Base-by-base conservation (phyloP, 1,140 invertebrate genomes). In the Melitaea cinxia region DNA sequence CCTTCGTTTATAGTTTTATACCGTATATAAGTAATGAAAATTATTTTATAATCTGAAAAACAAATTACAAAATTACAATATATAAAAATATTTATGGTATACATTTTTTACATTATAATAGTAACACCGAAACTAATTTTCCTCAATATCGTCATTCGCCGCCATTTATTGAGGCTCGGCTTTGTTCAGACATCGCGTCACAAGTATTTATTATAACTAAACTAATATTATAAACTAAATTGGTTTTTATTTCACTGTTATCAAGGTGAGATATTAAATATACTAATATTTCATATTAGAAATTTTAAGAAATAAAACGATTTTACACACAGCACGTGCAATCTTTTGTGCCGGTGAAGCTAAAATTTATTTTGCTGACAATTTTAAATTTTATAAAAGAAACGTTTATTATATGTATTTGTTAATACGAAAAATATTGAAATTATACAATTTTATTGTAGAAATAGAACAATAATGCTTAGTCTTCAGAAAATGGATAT, bases 111-210 rank as follows among this genome's bases (percentile, higher is more conserved):
- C 45, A 49, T 17, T 15, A 21, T 14, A 3, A 55, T 56, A 19
- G 37, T 37, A 57, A 45, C 54, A 30, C 33, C 39, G 24, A 37
- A 26, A 45, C 28, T 6, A 57, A 57, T 55, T 63, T 63, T 63
- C n/a, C n/a, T n/a, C n/a, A n/a, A n/a, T n/a, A n/a, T n/a, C 37
- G 24, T 63, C 17, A 53, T 19, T 63, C 47, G 37, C 57, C 47
- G 57, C 56, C 64, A 66, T 65, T 63, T 54, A 33, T 55, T 2
- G n/a, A 63, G 60, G 37, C 52, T 42, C 50, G 60, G 54, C 66
- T 68, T 63, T 68, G 65, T 68, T 59, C 56, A 26, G n/a, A 47
- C 2, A 15, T 28, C n/a, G n/a, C 15, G 15, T 4, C 12, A 42
- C 28, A 23, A 10, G 30, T 55, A 42, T 54, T 63, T 54, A 54